Evolutionary conservation across 2,113 vertebrate genomes (phyloP).

Genomic region (Trichomycterus rosablanca): DNA sequence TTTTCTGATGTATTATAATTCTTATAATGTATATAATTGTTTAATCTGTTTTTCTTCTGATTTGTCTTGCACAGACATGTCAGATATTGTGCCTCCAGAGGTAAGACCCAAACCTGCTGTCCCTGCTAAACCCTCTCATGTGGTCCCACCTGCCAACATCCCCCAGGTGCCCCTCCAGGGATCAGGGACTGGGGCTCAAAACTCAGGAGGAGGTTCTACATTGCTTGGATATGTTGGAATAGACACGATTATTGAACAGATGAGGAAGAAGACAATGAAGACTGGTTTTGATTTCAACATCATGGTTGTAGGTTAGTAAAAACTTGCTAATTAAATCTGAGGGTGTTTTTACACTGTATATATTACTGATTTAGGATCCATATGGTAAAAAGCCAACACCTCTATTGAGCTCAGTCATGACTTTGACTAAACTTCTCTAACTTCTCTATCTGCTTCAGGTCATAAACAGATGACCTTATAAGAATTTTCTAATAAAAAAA

Average conservation of each 20-base stretch:
- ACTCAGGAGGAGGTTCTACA: slow-evolving; percentile 64
- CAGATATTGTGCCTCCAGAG: slow-evolving; percentile 87
- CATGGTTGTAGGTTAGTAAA: slow-evolving; percentile 88
- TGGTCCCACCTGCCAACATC: slow-evolving; percentile 61
- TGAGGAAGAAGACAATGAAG: slow-evolving; percentile 98
- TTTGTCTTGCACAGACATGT: slow-evolving; percentile 75
- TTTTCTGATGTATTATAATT: too few species aligned
- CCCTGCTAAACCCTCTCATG: slow-evolving; percentile 86
- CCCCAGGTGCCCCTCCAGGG: slow-evolving; percentile 55
- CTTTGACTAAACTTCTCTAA: too few species aligned
- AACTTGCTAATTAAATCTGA: not conserved
- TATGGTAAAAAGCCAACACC: too few species aligned
- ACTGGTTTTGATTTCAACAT: slow-evolving; percentile 97
- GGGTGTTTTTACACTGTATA: not conserved
- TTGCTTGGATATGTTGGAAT: slow-evolving; percentile 93
- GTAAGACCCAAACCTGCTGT: slow-evolving; percentile 85
- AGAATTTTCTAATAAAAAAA: too few species aligned
- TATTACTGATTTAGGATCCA: not conserved
- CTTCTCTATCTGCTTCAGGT: too few species aligned
- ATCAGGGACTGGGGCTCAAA: slow-evolving; percentile 43
- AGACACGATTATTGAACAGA: slow-evolving; percentile 96
- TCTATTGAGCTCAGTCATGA: too few species aligned
- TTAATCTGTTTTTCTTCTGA: not conserved
- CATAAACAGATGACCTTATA: too few species aligned
- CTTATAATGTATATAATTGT: too few species aligned